These are phyloP conservation scores for Hippoglossus stenolepis DNA, from an alignment of 2,113 vertebrate species.

Conservation along the genomic window DNA sequence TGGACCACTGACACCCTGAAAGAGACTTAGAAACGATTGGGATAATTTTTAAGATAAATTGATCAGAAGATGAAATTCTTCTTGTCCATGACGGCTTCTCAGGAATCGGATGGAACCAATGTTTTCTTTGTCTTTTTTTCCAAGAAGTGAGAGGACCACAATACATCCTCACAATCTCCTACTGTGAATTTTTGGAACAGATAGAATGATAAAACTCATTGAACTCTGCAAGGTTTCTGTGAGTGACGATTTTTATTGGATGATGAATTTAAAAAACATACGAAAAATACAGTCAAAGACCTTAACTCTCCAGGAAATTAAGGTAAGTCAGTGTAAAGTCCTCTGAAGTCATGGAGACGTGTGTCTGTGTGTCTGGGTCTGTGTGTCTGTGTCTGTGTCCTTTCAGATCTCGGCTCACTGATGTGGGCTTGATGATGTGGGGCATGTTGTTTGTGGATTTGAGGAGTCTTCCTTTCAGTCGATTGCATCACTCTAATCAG, in stretches of 20 bases:
- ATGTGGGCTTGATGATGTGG: conserved; percentile 14
- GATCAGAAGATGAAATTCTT: no score
- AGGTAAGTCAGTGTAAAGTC: background rate
- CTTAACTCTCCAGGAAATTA: background rate
- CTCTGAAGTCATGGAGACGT: background rate
- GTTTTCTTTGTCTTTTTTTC: no score
- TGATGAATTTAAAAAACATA: background rate
- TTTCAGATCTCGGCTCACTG: conserved; percentile 4
- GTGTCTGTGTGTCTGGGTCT: conserved; percentile 1
- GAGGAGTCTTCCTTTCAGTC: conserved; percentile 58
- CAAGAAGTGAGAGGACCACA: no score
- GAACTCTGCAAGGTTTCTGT: no score
- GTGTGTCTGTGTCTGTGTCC: background rate
- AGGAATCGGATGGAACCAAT: no score
- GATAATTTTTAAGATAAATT: no score
- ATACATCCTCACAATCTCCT: no score
- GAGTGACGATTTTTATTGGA: background rate
- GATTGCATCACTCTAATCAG: conserved; percentile 75
- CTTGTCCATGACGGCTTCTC: no score
- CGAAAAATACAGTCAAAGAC: background rate
- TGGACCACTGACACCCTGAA: no score
- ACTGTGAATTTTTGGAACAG: no score
- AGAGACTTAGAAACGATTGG: no score
- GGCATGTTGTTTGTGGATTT: conserved; percentile 43
- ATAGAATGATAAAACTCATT: no score